A percentile compares a stretch with the other conserved stretches of the same genome.
These are phyloP conservation scores for Pocillopora meandrina DNA, from an alignment of 92 coral and sea anemone species.

Conservation along the genomic window DNA sequence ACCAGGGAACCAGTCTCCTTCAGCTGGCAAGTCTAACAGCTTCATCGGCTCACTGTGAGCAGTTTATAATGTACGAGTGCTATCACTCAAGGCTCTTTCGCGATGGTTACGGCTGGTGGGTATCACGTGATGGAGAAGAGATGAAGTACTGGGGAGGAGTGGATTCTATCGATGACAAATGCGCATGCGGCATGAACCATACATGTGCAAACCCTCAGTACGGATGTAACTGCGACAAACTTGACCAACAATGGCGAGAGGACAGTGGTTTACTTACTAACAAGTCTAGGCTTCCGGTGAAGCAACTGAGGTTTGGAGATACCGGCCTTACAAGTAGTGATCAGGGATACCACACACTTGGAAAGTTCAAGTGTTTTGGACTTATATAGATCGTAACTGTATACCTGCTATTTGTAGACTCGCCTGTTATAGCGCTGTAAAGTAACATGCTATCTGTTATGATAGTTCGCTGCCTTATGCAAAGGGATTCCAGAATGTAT, in stretches of 20 bases:
- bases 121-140: constrained; percentile 31
- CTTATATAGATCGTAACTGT: background rate
- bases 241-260: constrained; percentile 26
- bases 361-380: constrained; percentile 49
- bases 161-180: constrained; percentile 29
- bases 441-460: too few species aligned
- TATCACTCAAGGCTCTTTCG: background rate
- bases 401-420: too few species aligned
- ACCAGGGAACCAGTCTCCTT: background rate
- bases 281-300: constrained; percentile 40
- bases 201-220: constrained; percentile 19
- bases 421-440: too few species aligned
- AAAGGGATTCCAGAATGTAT: constrained; percentile 54
- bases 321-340: background rate
- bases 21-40: background rate
- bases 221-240: constrained; percentile 48
- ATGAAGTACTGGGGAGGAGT: too few species aligned
- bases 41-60: constrained; percentile 33
- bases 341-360: constrained; percentile 54
- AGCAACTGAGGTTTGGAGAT: constrained; percentile 47
- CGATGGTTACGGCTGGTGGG: constrained; percentile 31
- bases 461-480: constrained; percentile 7
- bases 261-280: constrained; percentile 56
- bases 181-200: constrained; percentile 55
- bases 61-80: constrained; percentile 49